A percentile compares a stretch with the other conserved stretches of the same genome.
These are phyloP conservation scores for Hydractinia symbiolongicarpus DNA, from an alignment of 30 jellyfish, hydroid and myxozoan genomes.

Conservation along the genomic window DNA sequence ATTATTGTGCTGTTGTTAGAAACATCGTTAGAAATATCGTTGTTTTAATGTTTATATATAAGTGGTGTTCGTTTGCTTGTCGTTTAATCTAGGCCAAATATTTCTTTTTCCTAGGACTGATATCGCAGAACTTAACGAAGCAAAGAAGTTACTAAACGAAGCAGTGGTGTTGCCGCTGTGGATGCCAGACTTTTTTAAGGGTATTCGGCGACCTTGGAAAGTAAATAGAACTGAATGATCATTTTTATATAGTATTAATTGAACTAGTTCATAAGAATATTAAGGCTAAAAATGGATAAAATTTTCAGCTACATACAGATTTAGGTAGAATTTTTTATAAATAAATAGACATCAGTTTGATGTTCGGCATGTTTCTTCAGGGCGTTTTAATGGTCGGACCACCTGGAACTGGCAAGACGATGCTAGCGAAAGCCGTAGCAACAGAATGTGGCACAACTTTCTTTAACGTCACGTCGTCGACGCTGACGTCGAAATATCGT, in stretches of 20 bases:
- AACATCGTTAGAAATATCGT: background rate
- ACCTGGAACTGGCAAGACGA: conserved; percentile 98
- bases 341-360: background rate
- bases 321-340: background rate
- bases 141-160: conserved; percentile 78
- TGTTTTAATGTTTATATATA: background rate
- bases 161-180: conserved; percentile 95
- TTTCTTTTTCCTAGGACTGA: conserved; percentile 57
- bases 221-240: conserved; percentile 18
- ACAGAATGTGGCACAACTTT: conserved; percentile 96
- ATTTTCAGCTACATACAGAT: too few species aligned
- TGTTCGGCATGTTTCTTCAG: conserved; percentile 21
- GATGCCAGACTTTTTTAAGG: conserved; percentile 97
- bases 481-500: conserved; percentile 85
- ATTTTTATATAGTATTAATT: background rate
- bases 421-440: conserved; percentile 99
- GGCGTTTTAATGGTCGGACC: conserved; percentile 99
- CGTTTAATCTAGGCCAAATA: background rate
- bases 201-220: conserved; percentile 98
- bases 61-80: background rate
- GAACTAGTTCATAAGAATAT: background rate
- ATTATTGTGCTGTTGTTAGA: too few species aligned
- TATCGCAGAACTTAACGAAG: conserved; percentile 83
- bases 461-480: conserved; percentile 92
- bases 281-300: background rate